Base-by-base conservation (phyloP, 2,888 invertebrate species). In the Drosophila anomalata region DNA sequence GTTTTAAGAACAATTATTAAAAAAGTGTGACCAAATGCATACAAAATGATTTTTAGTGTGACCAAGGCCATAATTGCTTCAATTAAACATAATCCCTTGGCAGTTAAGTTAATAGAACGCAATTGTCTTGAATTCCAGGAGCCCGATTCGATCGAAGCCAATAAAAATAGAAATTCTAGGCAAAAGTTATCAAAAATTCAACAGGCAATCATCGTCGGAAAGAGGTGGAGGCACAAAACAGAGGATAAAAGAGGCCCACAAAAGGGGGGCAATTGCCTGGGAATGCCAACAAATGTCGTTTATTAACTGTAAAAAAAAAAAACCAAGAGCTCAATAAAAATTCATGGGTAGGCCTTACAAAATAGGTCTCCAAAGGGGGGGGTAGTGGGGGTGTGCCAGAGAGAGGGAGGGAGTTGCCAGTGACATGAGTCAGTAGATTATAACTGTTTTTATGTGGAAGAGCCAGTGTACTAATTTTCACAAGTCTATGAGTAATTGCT, bases 261-360 rank as follows among this genome's bases (percentile, higher is more conserved):
- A 39, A 39, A 39, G 14, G 46, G 56, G 65, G 50, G 51, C 56
- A 22, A 67, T 47, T 14, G 47, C 57, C 57, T 68, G 67, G 41
- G 57, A 68, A 68, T 58, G 51, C 48, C 66, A 65, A 65, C 66
- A 65, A 67, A 65, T 56, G 67, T 52, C 67, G 41, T 47, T 53
- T 39, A 44, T 44, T 44, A 44, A 44, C 44, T 44, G 44, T 44
- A 20, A 44, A 44, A 36, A 36, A 36, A 36, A 36, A 44, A 5
- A 44, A 0, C 0, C 1, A 17, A 17, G 1, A 17, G 1, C 20
- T 9, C 42, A 42, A 42, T 42, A 42, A 42, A 42, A 44, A 44
- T 41, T 41, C 17, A 17, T 17, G 44, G 44, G 22, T 11, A 20
- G 44, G 41, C 9, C 17, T 41, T 7, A 41, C 17, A 41, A 41